phyloP scores from a whole-genome alignment of 2,888 invertebrate species.

The Andrena haemorrhoa region DNA sequence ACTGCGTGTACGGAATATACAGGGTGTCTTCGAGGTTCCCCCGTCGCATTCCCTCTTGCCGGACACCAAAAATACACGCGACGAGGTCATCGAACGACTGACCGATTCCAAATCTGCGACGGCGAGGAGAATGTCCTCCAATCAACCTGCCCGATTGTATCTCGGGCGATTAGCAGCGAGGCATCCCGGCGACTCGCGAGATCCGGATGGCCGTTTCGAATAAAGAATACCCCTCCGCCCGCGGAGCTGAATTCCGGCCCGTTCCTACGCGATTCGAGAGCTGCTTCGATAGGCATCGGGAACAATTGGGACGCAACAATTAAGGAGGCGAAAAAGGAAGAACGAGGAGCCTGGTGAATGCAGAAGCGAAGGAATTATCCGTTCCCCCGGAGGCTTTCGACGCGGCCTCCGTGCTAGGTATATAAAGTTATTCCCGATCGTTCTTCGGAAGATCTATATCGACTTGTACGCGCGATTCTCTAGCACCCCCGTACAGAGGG shows the following conservation, averaged over 20 bases:
- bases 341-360: constrained; percentile 11
- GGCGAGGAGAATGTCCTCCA: neutral
- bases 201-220: neutral
- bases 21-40: constrained; percentile 62
- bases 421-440: constrained; percentile 1
- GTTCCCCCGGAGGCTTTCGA: constrained; percentile 12
- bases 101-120: constrained; percentile 10
- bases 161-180: constrained; percentile 1
- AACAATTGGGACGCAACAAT: constrained; percentile 46
- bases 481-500: neutral
- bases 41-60: neutral
- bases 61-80: constrained; percentile 10
- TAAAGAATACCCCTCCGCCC: constrained; percentile 13
- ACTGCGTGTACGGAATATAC: constrained; percentile 81
- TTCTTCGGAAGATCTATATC: neutral
- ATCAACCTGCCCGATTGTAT: neutral
- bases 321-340: constrained; percentile 24
- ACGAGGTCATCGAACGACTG: constrained; percentile 18
- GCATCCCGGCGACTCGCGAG: neutral
- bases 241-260: constrained; percentile 23
- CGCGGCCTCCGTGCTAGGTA: neutral
- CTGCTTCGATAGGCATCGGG: constrained; percentile 38
- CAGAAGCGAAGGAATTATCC: constrained; percentile 43
- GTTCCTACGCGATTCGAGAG: constrained; percentile 31
- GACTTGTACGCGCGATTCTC: neutral